Conservation (phyloP, 64 coral and sea anemone species). For the Montipora capricornis region DNA sequence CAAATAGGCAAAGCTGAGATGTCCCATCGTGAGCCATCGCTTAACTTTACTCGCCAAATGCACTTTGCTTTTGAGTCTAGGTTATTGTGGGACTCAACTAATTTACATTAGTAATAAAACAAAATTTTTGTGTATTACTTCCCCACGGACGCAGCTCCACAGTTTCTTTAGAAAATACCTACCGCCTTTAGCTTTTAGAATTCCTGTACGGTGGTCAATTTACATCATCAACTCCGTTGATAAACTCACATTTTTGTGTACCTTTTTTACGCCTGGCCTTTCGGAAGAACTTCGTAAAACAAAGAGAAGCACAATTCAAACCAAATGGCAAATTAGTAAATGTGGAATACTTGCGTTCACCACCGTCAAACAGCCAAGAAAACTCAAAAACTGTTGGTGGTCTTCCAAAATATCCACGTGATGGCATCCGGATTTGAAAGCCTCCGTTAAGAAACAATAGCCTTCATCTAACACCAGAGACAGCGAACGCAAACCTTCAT, state of each 20-base stretch:
- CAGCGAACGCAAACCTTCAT: slow-evolving; percentile 34
- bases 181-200: too few relatives aligned
- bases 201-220: too few relatives aligned
- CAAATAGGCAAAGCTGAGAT: slow-evolving; percentile 18
- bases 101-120: too few relatives aligned
- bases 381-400: slow-evolving; percentile 48
- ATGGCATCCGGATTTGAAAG: too few relatives aligned
- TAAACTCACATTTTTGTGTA: too few relatives aligned
- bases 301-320: slow-evolving; percentile 44
- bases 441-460: slow-evolving; percentile 28
- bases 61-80: too few relatives aligned
- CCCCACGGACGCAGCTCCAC: too few relatives aligned
- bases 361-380: slow-evolving; percentile 25
- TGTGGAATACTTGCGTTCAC: slow-evolving; percentile 4
- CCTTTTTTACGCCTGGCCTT: not conserved
- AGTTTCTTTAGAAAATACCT: too few relatives aligned
- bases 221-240: too few relatives aligned
- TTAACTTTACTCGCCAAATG: not conserved
- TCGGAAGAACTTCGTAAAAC: slow-evolving; percentile 54
- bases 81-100: too few relatives aligned
- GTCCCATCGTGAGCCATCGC: slow-evolving; percentile 55
- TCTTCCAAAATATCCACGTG: not conserved
- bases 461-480: slow-evolving; percentile 25
- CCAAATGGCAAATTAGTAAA: slow-evolving; percentile 57
- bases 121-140: too few relatives aligned